phyloP scores from a whole-genome alignment of 2,797 vertebrate species.

The Cynodonichthys magdalenae region DNA sequence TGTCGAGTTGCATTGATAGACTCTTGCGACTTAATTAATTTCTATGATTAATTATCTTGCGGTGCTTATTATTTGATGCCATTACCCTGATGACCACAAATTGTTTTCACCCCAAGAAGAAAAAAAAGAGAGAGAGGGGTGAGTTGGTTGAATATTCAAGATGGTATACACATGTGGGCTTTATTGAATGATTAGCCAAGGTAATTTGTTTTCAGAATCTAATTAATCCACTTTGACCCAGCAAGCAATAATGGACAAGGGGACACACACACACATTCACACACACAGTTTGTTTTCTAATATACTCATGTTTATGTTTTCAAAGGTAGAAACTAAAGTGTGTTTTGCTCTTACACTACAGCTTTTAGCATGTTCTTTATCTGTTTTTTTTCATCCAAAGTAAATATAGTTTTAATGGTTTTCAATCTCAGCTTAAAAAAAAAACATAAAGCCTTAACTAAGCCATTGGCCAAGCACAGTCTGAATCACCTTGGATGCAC shows the following conservation, averaged over 20 bases:
- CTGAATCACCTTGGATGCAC: too few species aligned
- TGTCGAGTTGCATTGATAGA: slow-evolving; percentile 40
- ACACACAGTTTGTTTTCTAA: slow-evolving; percentile 3
- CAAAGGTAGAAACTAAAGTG: slow-evolving; percentile 32
- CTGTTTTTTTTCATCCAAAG: slow-evolving; percentile 47
- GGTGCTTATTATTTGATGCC: slow-evolving; percentile 59
- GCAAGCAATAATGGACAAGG: slow-evolving; percentile 50
- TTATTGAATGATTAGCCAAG: slow-evolving; percentile 77
- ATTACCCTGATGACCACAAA: slow-evolving; percentile 67
- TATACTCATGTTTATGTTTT: slow-evolving; percentile 39
- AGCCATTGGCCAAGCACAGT: too few species aligned
- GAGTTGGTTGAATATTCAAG: slow-evolving; percentile 69
- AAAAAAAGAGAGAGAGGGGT: slow-evolving; percentile 25
- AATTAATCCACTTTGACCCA: slow-evolving; percentile 76
- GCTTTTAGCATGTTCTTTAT: slow-evolving; percentile 51
- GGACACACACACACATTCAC: background rate
- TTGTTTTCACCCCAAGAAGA: slow-evolving; percentile 46
- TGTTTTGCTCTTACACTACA: slow-evolving; percentile 24
- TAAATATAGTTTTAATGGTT: slow-evolving; percentile 63
- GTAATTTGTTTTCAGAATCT: slow-evolving; percentile 82
- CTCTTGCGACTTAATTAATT: slow-evolving; percentile 56
- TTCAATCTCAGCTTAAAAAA: slow-evolving; percentile 39
- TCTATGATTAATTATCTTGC: slow-evolving; percentile 59
- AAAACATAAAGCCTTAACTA: too few species aligned
- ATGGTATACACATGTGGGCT: slow-evolving; percentile 66